A percentile compares a stretch with the other conserved stretches of the same genome.
phyloP scores from a whole-genome alignment of 1,140 invertebrate species.

The Sinonovacula constricta region DNA sequence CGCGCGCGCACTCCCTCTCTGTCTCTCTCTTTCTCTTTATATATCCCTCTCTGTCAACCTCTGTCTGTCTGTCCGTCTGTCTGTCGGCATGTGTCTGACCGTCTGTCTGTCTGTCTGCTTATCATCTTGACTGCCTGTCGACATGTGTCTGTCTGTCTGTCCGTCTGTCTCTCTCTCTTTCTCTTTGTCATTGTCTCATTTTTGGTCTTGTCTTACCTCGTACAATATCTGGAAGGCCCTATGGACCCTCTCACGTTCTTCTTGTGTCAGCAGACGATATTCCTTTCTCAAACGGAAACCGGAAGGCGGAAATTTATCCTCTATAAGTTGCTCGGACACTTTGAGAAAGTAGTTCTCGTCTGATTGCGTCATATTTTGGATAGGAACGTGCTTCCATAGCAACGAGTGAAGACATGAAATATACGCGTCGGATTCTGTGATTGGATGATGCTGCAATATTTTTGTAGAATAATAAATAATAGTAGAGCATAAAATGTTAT shows the following conservation, averaged over 20 bases:
- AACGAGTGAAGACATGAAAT: neutral
- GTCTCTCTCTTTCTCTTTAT: too few relatives aligned
- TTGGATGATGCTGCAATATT: neutral
- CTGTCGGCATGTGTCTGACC: too few relatives aligned
- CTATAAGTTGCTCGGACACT: neutral
- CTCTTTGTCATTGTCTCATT: neutral
- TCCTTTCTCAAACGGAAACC: constrained; percentile 53
- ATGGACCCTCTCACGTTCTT: constrained; percentile 52
- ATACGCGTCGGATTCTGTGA: neutral
- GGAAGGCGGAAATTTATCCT: neutral
- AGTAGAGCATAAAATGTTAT: too few relatives aligned
- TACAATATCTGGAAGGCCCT: constrained; percentile 45
- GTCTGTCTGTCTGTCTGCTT: too few relatives aligned
- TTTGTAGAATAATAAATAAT: too few relatives aligned
- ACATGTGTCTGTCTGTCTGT: neutral
- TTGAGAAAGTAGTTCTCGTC: neutral
- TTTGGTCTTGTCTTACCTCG: constrained; percentile 9
- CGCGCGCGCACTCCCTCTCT: too few relatives aligned
- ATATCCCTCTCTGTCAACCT: too few relatives aligned
- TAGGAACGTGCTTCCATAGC: neutral
- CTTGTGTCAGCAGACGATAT: constrained; percentile 50
- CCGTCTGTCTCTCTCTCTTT: neutral
- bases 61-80: too few relatives aligned
- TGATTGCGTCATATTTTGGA: neutral
- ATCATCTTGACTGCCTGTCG: neutral